phyloP scores from a whole-genome alignment of 2,888 invertebrate species.

The Tinea pellionella region DNA sequence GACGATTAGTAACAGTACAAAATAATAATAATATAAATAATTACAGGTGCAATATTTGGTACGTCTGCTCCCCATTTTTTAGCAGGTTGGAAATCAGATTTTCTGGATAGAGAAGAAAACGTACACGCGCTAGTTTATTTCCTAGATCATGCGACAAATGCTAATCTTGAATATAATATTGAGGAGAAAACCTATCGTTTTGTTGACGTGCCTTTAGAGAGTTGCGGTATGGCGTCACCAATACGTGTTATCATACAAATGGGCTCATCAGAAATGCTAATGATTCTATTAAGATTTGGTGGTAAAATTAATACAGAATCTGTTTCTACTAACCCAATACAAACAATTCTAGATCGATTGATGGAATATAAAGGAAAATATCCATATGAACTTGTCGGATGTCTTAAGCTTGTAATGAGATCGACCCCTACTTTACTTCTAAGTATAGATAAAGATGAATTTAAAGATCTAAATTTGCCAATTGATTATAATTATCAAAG shows the following conservation, averaged over 20 bases:
- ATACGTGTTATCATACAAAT: conserved; percentile 80
- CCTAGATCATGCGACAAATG: conserved; percentile 79
- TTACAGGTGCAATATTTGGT: conserved; percentile 86
- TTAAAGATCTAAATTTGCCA: conserved; percentile 43
- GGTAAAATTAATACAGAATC: conserved; percentile 71
- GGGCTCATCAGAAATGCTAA: conserved; percentile 79
- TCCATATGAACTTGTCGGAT: conserved; percentile 76
- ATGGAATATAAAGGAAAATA: conserved; percentile 73
- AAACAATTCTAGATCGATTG: conserved; percentile 74
- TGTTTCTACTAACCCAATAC: conserved; percentile 71
- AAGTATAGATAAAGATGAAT: conserved; percentile 43
- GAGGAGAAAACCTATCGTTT: conserved; percentile 61
- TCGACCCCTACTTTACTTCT: conserved; percentile 71
- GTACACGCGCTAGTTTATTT: conserved; percentile 81
- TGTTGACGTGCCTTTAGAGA: conserved; percentile 85
- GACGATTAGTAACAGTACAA: too few species aligned
- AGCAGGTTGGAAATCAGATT: conserved; percentile 90
- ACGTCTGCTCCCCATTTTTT: conserved; percentile 83
- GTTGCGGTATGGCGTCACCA: conserved; percentile 80
- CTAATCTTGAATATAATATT: conserved; percentile 68
- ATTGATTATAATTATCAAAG: conserved; percentile 58
- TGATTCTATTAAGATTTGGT: conserved; percentile 79
- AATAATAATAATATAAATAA: too few species aligned
- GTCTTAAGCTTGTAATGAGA: conserved; percentile 75
- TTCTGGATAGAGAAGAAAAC: conserved; percentile 81